Conservation (phyloP, 2,797 vertebrate genomes). For the Ara ararauna region DNA sequence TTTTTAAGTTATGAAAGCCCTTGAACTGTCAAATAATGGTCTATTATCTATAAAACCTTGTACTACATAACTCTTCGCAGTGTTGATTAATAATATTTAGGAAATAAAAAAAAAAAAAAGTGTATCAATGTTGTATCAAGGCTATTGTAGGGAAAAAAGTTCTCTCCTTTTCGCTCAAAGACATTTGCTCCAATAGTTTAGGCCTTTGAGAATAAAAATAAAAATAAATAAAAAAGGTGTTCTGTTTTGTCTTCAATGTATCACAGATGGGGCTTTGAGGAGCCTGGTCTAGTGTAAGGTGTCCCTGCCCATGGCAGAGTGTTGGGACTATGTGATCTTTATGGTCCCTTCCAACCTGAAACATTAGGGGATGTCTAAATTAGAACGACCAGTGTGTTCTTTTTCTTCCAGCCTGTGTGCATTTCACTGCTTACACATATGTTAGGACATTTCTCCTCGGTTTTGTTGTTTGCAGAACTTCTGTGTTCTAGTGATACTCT, state of each 20-base stretch:
- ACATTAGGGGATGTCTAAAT: background rate
- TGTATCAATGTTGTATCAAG: background rate
- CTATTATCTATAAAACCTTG: background rate
- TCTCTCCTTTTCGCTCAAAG: background rate
- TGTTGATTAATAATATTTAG: background rate
- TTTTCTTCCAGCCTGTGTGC: background rate
- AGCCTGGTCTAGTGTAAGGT: background rate
- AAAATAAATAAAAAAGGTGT: background rate
- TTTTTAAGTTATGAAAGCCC: background rate
- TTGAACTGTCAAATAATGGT: constrained; percentile 7
- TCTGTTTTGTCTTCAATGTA: background rate
- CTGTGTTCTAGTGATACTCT: background rate
- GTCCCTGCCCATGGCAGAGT: background rate
- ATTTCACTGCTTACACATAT: background rate
- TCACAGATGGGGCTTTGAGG: background rate
- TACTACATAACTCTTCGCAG: background rate
- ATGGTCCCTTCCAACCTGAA: background rate
- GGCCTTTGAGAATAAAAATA: background rate
- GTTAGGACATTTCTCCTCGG: background rate
- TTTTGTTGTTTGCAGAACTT: background rate
- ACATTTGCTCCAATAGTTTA: background rate
- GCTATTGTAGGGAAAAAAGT: background rate
- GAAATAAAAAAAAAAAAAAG: background rate
- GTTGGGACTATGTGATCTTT: background rate
- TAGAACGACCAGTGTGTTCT: background rate